Conservation (phyloP, 2,113 vertebrate genomes). For the Rhea americana region DNA sequence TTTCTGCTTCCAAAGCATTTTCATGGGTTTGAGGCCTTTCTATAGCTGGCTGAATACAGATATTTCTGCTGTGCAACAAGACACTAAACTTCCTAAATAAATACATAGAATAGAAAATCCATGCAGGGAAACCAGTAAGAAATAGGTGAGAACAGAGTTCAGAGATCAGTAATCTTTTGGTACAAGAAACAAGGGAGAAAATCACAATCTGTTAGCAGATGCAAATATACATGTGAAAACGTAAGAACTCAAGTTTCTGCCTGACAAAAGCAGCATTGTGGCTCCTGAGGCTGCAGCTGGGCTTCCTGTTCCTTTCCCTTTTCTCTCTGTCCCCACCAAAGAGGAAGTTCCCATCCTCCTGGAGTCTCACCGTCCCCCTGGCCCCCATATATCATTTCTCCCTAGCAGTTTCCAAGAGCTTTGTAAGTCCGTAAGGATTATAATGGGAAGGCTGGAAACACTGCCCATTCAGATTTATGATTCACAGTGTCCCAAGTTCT, state of each 20-base stretch:
- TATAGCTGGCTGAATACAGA: not conserved
- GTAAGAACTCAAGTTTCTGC: not conserved
- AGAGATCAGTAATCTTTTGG: not conserved
- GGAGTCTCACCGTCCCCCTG: not conserved
- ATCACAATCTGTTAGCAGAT: not conserved
- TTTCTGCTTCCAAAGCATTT: conserved; percentile 48
- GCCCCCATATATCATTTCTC: not conserved
- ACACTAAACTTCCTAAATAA: conserved; percentile 32
- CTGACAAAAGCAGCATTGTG: not conserved
- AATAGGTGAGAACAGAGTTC: not conserved
- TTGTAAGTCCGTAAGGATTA: not conserved
- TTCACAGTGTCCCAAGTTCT: not conserved
- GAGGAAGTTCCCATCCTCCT: not conserved
- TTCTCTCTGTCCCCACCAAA: not conserved
- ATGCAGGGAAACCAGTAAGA: not conserved
- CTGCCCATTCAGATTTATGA: not conserved
- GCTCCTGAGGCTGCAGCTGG: not conserved
- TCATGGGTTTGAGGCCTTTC: not conserved
- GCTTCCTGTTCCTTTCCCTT: not conserved
- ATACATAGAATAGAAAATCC: conserved; percentile 14
- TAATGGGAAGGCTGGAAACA: not conserved
- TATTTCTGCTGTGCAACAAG: conserved; percentile 19
- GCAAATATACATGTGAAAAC: not conserved
- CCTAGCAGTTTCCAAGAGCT: not conserved
- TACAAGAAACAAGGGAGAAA: not conserved